Percentiles rank a stretch among this genome's conserved stretches.
phyloP scores from a whole-genome alignment of 2,113 vertebrate genomes.

The Mormyrus lacerda region DNA sequence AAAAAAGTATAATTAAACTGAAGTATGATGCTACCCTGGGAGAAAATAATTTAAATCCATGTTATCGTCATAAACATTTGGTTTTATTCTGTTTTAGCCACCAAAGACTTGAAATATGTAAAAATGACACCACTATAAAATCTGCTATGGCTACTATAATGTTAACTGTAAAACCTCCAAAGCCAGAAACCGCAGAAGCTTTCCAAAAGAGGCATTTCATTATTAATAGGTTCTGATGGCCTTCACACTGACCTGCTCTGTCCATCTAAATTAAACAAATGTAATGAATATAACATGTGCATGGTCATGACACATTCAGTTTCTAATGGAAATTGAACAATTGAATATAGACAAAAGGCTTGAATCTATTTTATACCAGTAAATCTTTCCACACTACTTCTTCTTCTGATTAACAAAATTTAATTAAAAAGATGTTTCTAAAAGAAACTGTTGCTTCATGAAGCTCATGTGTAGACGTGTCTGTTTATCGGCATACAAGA shows the following conservation, averaged over 20 bases:
- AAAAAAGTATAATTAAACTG: background rate
- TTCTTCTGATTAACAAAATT: background rate
- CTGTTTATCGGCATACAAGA: background rate
- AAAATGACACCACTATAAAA: background rate
- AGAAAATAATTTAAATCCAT: background rate
- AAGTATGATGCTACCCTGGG: background rate
- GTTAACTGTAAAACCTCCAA: background rate
- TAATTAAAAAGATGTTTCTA: background rate
- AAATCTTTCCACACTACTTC: background rate
- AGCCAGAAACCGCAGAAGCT: background rate
- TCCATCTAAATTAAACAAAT: background rate
- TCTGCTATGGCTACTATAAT: background rate
- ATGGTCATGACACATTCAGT: background rate
- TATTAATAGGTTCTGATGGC: background rate
- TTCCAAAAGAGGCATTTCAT: background rate
- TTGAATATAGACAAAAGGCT: background rate
- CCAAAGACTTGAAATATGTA: background rate
- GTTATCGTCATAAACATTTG: background rate
- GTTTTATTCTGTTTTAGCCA: background rate
- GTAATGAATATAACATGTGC: background rate
- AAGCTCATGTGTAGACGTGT: background rate
- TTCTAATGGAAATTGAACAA: background rate
- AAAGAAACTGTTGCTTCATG: background rate
- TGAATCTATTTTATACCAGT: background rate
- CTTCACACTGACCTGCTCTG: background rate